Evolutionary conservation across 2,113 vertebrate genomes (phyloP), one percentile per base, ranked within the genome.

Genomic region (Corvus cornix): DNA sequence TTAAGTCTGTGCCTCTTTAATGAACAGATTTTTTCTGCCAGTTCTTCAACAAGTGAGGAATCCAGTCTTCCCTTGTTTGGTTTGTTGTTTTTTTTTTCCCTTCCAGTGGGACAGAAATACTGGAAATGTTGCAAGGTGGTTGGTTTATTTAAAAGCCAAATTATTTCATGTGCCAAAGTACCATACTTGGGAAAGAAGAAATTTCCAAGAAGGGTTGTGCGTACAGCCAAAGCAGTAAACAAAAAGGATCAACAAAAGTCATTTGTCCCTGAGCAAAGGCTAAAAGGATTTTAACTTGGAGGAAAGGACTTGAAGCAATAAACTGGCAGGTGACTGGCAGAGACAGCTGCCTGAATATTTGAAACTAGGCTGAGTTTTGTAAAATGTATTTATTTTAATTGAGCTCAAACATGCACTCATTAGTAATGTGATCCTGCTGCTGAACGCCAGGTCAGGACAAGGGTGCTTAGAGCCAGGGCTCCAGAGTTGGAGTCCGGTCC

Each of bases 331-430:
- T 96, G 96, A 97, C 52, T 92, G 95, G 94, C 95, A 96, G 91
- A 93, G 92, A 94, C 92, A 97, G 90, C 95, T 97, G 95, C 73
- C 79, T 56, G 95, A 96, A 75, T 89, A 96, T 86, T 94, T 96
- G 90, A 96, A 95, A 90, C 87, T 92, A 66, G 69, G 31, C 62
- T 56, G 93, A 95, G 95, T 96, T 96, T 94, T 89, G 69, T 94
- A 95, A 96, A 96, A 95, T 84, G 23, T 87, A 94, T 95, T 96
- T 96, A 84, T 96, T 93, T 96, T 94, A 94, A 95, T 96, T 93
- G 92, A 1, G 53, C 79, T 93, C 76, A 84, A 93, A 93, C 88
- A 92, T 35, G 24, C 19, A 12, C 86, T 96, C 84, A 89, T 96
- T 92, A 93, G 96, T 96, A 96, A 97, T 5, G 17, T 13, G 88